Base-by-base conservation (phyloP, 2,113 vertebrate genomes). In the Anoplopoma fimbria region DNA sequence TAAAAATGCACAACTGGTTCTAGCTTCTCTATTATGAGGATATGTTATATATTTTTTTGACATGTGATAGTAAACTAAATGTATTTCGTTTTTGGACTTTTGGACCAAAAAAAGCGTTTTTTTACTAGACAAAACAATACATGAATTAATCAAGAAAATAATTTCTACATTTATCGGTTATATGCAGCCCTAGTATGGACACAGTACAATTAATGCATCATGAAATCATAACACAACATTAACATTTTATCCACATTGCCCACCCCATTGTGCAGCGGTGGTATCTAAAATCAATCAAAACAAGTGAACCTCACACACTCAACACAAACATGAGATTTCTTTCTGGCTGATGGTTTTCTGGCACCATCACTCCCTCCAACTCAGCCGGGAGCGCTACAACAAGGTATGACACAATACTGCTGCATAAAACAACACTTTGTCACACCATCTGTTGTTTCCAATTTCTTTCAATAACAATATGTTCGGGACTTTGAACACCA, bases 391-490 rank as follows among this genome's bases (percentile, higher is more conserved):
- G 60, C 61, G 38, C 27, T 80, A 70, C 79, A 90, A 81, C 83
- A 80, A 93, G 71, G 80, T 86, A 73, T 84, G 81, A 58, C 83
- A 73, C 81, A 88, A 76, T 83, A 80, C 81, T 79, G 79, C 75
- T 78, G 62, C 69, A 81, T 77, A 83, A 88, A 78, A 70, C 81
- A 83, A 73, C 25, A 81, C 74, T 87, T 89, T 77, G 62, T 76
- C 76, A 72, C 73, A 40, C 87, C 85, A 92, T 88, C 92, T 91
- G 91, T 67, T 88, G 77, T 88, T 91, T 82, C 40, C 19, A 75
- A 31, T 72, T 87, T 72, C 31, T 90, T 90, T 88, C 73, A 81
- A 60, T 88, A 76, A 65, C 65, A 91, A 85, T 90, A 81, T 68
- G 80, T 69, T 77, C 12, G 21, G n/a, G 73, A 86, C 82, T 87